These are phyloP conservation scores for Dicyrtoma fusca DNA, from an alignment of 2,888 invertebrate genomes.

Conservation along the genomic window DNA sequence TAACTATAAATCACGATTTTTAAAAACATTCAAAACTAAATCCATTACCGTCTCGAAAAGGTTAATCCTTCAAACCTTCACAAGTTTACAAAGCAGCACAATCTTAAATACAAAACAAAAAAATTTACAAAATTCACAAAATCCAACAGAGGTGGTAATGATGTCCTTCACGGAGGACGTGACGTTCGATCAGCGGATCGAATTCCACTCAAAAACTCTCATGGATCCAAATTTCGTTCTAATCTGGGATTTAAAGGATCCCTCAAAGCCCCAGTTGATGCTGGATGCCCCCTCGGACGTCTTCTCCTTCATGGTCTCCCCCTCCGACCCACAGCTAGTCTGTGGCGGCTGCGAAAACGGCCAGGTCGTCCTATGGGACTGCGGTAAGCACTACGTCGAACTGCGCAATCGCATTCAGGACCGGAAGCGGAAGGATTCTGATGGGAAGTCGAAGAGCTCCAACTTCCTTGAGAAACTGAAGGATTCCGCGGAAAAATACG, in stretches of 20 bases:
- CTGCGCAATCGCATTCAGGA: slow-evolving; percentile 48
- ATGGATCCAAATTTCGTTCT: slow-evolving; percentile 55
- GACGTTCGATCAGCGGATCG: slow-evolving; percentile 52
- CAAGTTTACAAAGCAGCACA: too few relatives aligned
- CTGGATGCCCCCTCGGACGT: slow-evolving; percentile 54
- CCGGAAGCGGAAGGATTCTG: slow-evolving; percentile 35
- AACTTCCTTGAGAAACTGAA: slow-evolving; percentile 53
- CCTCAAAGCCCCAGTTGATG: slow-evolving; percentile 53
- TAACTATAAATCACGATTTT: too few relatives aligned
- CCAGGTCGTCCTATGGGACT: slow-evolving; percentile 55
- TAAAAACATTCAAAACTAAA: too few relatives aligned
- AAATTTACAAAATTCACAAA: too few relatives aligned
- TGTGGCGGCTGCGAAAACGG: slow-evolving; percentile 56
- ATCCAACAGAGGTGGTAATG: slow-evolving; percentile 50
- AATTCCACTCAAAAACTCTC: slow-evolving; percentile 49
- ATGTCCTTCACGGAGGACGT: slow-evolving; percentile 51
- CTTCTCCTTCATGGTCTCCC: slow-evolving; percentile 50
- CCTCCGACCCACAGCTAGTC: slow-evolving; percentile 51
- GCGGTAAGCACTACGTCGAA: slow-evolving; percentile 48
- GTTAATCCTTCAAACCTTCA: too few relatives aligned
- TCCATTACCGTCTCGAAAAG: too few relatives aligned
- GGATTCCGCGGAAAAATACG: slow-evolving; percentile 51
- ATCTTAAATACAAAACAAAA: too few relatives aligned
- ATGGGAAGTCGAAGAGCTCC: slow-evolving; percentile 19
- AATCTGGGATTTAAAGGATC: slow-evolving; percentile 54